phyloP scores from a whole-genome alignment of 2,113 vertebrate genomes.

The Myotis brandtii region DNA sequence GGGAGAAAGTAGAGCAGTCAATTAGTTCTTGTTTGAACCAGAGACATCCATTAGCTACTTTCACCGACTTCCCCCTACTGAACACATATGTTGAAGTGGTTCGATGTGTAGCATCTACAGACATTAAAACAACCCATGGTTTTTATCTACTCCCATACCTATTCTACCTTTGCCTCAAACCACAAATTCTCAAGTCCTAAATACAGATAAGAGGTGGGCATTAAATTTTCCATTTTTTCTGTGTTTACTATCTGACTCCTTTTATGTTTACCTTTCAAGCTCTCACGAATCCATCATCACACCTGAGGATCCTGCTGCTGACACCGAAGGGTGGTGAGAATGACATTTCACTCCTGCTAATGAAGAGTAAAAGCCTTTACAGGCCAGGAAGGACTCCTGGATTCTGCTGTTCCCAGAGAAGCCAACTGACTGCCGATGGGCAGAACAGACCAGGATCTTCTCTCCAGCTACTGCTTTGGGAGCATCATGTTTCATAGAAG shows the following conservation, averaged over 20 bases:
- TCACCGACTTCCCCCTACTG: not conserved
- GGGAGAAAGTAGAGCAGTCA: not conserved
- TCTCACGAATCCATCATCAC: not conserved
- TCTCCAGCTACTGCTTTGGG: not conserved
- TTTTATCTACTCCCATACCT: conserved; percentile 1
- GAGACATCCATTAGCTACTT: not conserved
- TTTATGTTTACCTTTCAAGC: not conserved
- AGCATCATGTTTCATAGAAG: not conserved
- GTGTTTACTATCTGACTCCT: not conserved
- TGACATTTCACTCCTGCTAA: not conserved
- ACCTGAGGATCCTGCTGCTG: not conserved
- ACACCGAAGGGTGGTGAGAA: not conserved
- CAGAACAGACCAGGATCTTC: not conserved
- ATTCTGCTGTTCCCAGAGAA: not conserved
- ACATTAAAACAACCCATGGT: not conserved
- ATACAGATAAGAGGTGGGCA: not conserved
- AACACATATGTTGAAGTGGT: conserved; percentile 20
- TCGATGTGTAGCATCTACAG: not conserved
- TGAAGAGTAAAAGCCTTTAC: not conserved
- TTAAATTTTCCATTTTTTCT: not conserved
- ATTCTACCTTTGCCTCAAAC: conserved; percentile 46
- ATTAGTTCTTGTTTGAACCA: conserved; percentile 8
- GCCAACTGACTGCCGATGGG: not conserved
- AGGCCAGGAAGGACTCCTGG: not conserved
- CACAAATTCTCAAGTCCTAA: conserved; percentile 54